Conservation (phyloP, 2,113 vertebrate genomes). For the Taurulus bubalis region DNA sequence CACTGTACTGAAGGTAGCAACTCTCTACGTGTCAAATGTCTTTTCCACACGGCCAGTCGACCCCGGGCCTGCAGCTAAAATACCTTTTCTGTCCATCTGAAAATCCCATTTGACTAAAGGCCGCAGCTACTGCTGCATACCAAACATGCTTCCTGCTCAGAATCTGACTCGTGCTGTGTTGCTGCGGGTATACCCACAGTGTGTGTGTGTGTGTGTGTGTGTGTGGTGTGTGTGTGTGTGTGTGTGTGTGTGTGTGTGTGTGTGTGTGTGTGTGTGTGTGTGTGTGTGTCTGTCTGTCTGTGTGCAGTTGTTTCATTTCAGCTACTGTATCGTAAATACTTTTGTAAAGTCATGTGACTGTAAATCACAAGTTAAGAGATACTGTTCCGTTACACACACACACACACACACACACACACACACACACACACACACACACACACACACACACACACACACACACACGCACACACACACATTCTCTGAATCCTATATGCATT, state of each 20-base stretch:
- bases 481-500: not conserved
- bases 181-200: too few species aligned
- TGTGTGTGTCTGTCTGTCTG: not conserved
- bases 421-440: not conserved
- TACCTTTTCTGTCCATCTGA: slow-evolving; percentile 65
- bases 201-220: too few species aligned
- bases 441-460: not conserved
- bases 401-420: too few species aligned
- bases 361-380: too few species aligned
- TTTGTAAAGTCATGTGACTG: too few species aligned
- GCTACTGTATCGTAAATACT: not conserved
- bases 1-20: slow-evolving; percentile 26
- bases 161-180: slow-evolving; percentile 11
- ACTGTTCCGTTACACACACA: too few species aligned
- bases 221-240: not conserved
- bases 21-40: slow-evolving; percentile 55
- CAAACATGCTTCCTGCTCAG: slow-evolving; percentile 38
- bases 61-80: slow-evolving; percentile 42
- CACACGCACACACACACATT: not conserved
- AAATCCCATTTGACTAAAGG: slow-evolving; percentile 55
- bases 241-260: not conserved
- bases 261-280: not conserved
- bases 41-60: slow-evolving; percentile 58
- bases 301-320: slow-evolving; percentile 12
- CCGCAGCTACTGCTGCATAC: slow-evolving; percentile 48